Base-by-base conservation (phyloP, 2,797 vertebrate species). In the Philypnodon macrostomus region DNA sequence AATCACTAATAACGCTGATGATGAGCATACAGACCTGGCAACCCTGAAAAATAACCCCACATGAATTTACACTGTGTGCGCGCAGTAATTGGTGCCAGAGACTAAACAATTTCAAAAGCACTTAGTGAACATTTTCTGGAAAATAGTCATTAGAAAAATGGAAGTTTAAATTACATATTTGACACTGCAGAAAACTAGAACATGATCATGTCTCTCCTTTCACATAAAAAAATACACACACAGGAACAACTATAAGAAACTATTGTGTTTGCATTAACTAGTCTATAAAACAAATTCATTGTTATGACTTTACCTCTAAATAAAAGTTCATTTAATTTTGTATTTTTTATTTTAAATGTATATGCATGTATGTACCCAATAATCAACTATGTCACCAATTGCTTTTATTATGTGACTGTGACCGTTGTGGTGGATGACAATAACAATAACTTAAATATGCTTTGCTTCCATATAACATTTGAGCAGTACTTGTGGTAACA, bases 1-100 rank as follows among this genome's bases (percentile, higher is more conserved):
- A 78, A 81, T 75, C 67, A 70, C 53, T 65, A 67, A 57, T 55
- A 80, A 67, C 61, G 69, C 63, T 67, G 70, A 83, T 67, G 70
- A 83, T 70, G 73, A 79, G 66, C 57, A 54, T 51, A 49, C 39
- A 7, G 24, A 47, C 36, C 46, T 49, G 1, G 23, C 27, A 60
- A 51, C 51, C 32, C 31, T 49, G 42, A 65, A 76, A 70, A 55
- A 31, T 41, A 58, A 37, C 38, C 34, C 10, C 14, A 12, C 61
- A 58, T 59, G 36, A 51, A 55, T 70, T 47, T 70, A 19, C 41
- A 44, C 18, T n/a, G 26, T 66, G 38, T 54, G 62, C 70, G 61
- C 45, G 47, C 44, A 42, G 24, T 48, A 54, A 68, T 60, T 51
- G 33, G 57, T 37, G 50, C 42, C 18, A 53, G 45, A 52, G 38